Conservation (phyloP, 2,797 vertebrate genomes). For the Cuniculus paca region DNA sequence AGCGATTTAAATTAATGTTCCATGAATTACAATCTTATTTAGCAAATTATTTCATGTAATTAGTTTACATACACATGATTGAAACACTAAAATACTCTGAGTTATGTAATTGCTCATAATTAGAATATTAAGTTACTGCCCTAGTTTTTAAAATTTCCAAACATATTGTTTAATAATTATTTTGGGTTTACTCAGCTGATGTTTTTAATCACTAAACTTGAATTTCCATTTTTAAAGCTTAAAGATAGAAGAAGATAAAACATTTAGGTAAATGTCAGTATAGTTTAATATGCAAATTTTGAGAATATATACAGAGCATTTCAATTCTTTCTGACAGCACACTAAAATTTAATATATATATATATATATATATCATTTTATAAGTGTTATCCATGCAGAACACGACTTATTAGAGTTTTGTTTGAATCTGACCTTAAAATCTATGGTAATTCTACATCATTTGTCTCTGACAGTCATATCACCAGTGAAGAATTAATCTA, state of each 20-base stretch:
- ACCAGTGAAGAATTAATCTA: conserved; percentile 84
- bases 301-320: conserved; percentile 65
- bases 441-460: conserved; percentile 74
- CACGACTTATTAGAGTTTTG: conserved; percentile 71
- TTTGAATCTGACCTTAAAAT: conserved; percentile 84
- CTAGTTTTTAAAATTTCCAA: conserved; percentile 73
- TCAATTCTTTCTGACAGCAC: conserved; percentile 54
- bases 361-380: conserved; percentile 66
- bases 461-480: conserved; percentile 74
- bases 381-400: conserved; percentile 73
- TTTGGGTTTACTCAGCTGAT: conserved; percentile 82
- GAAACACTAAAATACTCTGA: conserved; percentile 84
- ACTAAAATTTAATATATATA: conserved; percentile 44
- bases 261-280: conserved; percentile 44
- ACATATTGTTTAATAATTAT: conserved; percentile 75
- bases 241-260: conserved; percentile 27
- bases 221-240: conserved; percentile 71
- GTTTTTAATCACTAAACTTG: conserved; percentile 85
- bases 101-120: conserved; percentile 85
- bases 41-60: conserved; percentile 86
- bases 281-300: conserved; percentile 34
- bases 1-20: conserved; percentile 88
- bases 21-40: conserved; percentile 87
- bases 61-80: conserved; percentile 86
- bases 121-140: conserved; percentile 83